Base-by-base conservation (phyloP, 2,113 vertebrate genomes). In the Bucco capensis region DNA sequence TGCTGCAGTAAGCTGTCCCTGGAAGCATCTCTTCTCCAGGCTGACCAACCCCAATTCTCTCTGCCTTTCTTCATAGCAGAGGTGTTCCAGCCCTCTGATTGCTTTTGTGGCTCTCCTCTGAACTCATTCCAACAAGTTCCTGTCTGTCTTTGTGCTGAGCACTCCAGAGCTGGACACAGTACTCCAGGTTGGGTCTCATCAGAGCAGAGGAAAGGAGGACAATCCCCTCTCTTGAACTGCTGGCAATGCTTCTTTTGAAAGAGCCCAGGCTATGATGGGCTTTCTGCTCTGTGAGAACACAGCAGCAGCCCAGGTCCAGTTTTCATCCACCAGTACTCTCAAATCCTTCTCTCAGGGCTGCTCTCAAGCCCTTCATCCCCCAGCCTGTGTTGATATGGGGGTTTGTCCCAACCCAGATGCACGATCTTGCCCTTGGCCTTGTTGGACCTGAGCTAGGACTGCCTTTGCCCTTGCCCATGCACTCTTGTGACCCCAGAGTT, bases 181-280 rank as follows among this genome's bases (percentile, higher is more conserved):
- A 38, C 7, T 60, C 2, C 51, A 46, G n/a, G 11, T 35, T 18
- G 14, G 35, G 6, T 65, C 28, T 75, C 16, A 75, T 2, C 2
- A 38, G 24, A 17, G 23, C 2, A 3, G 37, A 62, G 35, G 4
- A 78, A 66, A 35, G 23, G 14, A 14, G 12, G 3, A 51, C 19
- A 23, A 53, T 69, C 44, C 1, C 17, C 16, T 74, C 33, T 30
- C 31, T 64, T 0, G 0, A 17, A 2, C 30, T 74, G 4, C 38
- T 49, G 61, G 14, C 5, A 38, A 60, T 0, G 0, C 5, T 62
- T 1, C 13, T 74, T 40, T 49, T 23, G 44, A 49, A 79, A 8
- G 12, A n/a, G 25, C 22, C 25, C 22, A 31, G 49, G 25, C 31
- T 6, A 24, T 0, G 0, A 1, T 0, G 18, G 31, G 12, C 10